A percentile compares a stretch with the other conserved stretches of the same genome.
Evolutionary conservation across 2,888 invertebrate genomes (phyloP).

Genomic region (Trissoscelio sp.): DNA sequence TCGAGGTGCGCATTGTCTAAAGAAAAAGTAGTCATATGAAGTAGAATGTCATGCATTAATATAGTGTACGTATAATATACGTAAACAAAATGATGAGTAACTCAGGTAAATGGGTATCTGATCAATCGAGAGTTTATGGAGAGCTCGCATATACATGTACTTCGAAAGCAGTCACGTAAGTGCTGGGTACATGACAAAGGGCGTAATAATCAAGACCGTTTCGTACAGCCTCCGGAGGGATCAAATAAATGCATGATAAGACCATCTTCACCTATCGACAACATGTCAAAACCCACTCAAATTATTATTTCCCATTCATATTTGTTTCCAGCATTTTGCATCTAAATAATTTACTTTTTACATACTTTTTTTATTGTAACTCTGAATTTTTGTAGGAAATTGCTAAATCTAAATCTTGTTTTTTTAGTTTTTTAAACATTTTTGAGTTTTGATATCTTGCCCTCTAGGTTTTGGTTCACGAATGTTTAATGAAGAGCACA

Average conservation of each 20-base stretch:
- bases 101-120: slow-evolving; percentile 68
- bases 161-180: slow-evolving; percentile 70
- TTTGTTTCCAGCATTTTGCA: too few species aligned
- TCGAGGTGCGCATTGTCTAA: slow-evolving; percentile 69
- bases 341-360: too few species aligned
- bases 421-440: too few species aligned
- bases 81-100: slow-evolving; percentile 69
- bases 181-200: slow-evolving; percentile 71
- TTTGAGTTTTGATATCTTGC: slow-evolving; percentile 40
- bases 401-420: too few species aligned
- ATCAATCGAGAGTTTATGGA: slow-evolving; percentile 68
- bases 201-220: slow-evolving; percentile 66
- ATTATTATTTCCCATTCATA: too few species aligned
- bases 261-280: slow-evolving; percentile 21
- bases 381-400: too few species aligned
- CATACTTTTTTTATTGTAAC: too few species aligned
- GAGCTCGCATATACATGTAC: slow-evolving; percentile 70
- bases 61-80: slow-evolving; percentile 69
- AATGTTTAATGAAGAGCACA: slow-evolving; percentile 44
- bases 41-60: slow-evolving; percentile 70
- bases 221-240: slow-evolving; percentile 65
- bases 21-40: slow-evolving; percentile 67
- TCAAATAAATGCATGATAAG: slow-evolving; percentile 63
- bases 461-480: slow-evolving; percentile 21
- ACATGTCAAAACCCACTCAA: slow-evolving; percentile 38